Percentiles rank a stretch among this genome's conserved stretches.
Evolutionary conservation across 2,888 invertebrate species (phyloP).

Genomic region (Operophtera brumata): DNA sequence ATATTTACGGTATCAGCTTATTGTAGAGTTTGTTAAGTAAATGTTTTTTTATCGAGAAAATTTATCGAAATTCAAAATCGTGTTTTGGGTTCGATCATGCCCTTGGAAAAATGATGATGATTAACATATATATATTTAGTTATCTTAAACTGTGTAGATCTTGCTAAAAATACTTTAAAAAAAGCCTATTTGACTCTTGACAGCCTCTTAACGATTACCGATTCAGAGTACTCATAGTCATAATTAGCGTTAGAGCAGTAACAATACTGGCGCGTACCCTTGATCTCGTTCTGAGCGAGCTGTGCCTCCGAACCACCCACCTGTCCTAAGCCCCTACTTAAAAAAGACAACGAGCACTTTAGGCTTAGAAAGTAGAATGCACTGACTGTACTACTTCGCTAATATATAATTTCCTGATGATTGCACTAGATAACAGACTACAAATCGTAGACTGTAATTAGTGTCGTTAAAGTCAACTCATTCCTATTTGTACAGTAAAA

Average conservation of each 20-base stretch:
- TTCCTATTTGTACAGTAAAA: no score
- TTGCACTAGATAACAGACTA: slow-evolving; percentile 23
- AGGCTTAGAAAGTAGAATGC: slow-evolving; percentile 39
- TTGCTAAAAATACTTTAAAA: no score
- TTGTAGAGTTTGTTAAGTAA: no score
- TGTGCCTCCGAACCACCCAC: slow-evolving; percentile 50
- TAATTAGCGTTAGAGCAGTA: slow-evolving; percentile 62
- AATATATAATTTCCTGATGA: slow-evolving; percentile 28
- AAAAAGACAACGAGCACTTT: slow-evolving; percentile 37
- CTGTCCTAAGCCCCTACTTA: slow-evolving; percentile 42
- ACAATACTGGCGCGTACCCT: slow-evolving; percentile 64
- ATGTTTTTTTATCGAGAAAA: no score
- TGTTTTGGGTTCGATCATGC: no score
- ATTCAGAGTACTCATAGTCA: slow-evolving; percentile 45
- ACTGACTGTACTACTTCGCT: slow-evolving; percentile 22
- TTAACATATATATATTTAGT: no score
- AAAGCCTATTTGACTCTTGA: no score
- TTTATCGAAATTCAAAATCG: no score
- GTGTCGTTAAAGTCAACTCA: slow-evolving; percentile 32
- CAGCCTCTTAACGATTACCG: slow-evolving; percentile 37
- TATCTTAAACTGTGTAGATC: no score
- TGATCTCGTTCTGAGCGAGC: slow-evolving; percentile 62
- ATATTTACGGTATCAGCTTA: no score
- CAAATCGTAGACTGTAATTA: slow-evolving; percentile 36
- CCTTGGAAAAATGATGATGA: no score